These are phyloP conservation scores for Subacronicta megacephala DNA, from an alignment of 2,888 invertebrate species.

Conservation along the genomic window DNA sequence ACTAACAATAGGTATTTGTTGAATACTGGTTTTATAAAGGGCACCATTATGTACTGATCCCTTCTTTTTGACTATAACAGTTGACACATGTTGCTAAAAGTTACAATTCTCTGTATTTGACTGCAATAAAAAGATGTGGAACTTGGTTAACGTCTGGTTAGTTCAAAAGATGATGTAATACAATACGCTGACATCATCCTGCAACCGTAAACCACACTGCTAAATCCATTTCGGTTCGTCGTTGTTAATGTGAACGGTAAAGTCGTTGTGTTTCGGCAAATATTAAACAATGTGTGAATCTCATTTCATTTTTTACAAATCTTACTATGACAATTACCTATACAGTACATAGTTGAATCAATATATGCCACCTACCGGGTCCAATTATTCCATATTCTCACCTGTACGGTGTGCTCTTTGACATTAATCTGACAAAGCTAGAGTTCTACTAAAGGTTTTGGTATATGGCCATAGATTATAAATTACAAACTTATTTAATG, in stretches of 20 bases:
- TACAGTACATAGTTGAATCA: too few relatives aligned
- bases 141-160: slow-evolving; percentile 33
- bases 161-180: slow-evolving; percentile 68
- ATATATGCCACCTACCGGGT: too few relatives aligned
- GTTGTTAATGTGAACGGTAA: slow-evolving; percentile 34
- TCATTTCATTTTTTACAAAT: slow-evolving; percentile 1
- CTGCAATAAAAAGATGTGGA: slow-evolving; percentile 36
- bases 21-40: too few relatives aligned
- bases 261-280: slow-evolving; percentile 15
- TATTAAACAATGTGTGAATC: slow-evolving; percentile 1
- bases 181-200: slow-evolving; percentile 68
- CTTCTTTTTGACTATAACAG: neutral
- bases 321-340: too few relatives aligned
- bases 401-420: too few relatives aligned
- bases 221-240: slow-evolving; percentile 64
- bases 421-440: too few relatives aligned
- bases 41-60: neutral
- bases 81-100: slow-evolving; percentile 39
- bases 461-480: too few relatives aligned
- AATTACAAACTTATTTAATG: slow-evolving; percentile 57
- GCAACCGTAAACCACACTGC: slow-evolving; percentile 64
- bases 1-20: too few relatives aligned
- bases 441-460: too few relatives aligned
- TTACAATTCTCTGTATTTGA: slow-evolving; percentile 34
- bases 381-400: too few relatives aligned